A percentile compares a stretch with the other conserved stretches of the same genome.
Evolutionary conservation across 2,888 invertebrate genomes (phyloP).

Genomic region (Calliopum simillimum): DNA sequence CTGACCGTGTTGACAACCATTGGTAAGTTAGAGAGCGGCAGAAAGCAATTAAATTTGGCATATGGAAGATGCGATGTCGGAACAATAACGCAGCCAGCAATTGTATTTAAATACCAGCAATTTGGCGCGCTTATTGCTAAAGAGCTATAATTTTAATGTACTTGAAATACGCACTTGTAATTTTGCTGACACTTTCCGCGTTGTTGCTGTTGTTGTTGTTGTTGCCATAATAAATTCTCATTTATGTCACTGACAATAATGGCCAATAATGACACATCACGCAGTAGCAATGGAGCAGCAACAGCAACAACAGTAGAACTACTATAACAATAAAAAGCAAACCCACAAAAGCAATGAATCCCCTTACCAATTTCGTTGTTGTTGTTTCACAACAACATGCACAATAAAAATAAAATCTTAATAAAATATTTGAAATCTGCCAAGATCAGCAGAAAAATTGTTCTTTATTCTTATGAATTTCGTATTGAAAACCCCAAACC

Average conservation of each 20-base stretch:
- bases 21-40: constrained; percentile 71
- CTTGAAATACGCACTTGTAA: constrained; percentile 18
- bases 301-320: constrained; percentile 11
- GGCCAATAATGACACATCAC: constrained; percentile 44
- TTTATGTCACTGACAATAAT: constrained; percentile 46
- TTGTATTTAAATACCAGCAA: constrained; percentile 10
- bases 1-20: constrained; percentile 93
- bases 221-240: constrained; percentile 43
- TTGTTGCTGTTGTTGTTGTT: too few relatives aligned
- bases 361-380: background rate
- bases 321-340: background rate
- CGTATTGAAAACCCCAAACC: background rate
- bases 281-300: background rate
- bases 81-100: background rate
- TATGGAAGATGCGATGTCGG: constrained; percentile 10
- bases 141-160: constrained; percentile 5
- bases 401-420: constrained; percentile 38
- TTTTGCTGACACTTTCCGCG: constrained; percentile 8
- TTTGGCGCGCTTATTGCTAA: background rate
- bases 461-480: background rate
- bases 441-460: constrained; percentile 60
- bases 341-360: too few relatives aligned
- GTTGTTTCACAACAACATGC: background rate
- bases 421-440: constrained; percentile 51
- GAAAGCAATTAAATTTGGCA: too few relatives aligned